Base-by-base conservation (phyloP, 2,113 vertebrate species). In the Cichladusa arquata region DNA sequence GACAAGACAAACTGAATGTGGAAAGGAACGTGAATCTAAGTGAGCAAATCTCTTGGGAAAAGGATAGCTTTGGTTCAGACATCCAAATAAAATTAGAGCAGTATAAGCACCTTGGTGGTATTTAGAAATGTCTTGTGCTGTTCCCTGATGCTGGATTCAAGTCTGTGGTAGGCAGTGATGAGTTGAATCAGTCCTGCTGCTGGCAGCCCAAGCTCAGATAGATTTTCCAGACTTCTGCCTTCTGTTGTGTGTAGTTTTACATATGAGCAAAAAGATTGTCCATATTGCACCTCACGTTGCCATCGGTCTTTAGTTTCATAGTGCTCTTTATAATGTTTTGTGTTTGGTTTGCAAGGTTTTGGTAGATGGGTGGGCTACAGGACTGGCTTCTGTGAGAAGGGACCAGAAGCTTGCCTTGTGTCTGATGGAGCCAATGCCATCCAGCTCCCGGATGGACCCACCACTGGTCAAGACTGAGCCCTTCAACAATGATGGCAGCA, bases 401-500 rank as follows among this genome's bases (percentile, higher is more conserved):
- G 28, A 20, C 51, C 15, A 11, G 66, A 45, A 65, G 12, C 33
- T 72, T 79, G 9, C 14, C 38, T 36, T 12, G 13, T 72, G 36
- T 70, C 48, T 29, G 7, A 34, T 7, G 12, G 28, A 65, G 36
- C 24, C 33, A n/a, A 4, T 45, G 50, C 19, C 26, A 36, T 17
- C 29, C 2, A 13, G 25, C 40, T 83, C 5, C 31, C 62, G 23
- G 31, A 42, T 9, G 5, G 40, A 29, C 23, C 28, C 13, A 14
- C 19, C 9, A 11, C 33, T 58, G 50, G 13, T 33, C 36, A 23
- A n/a, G 44, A 23, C 44, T 36, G 11, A 66, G 19, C 28, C 16
- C 19, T 65, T 38, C 44, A 65, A 50, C 0, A 0, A 3, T 45
- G 33, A 9, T 72, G 45, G 12, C 25, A 66, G 29, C 29, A 19